A percentile compares a stretch with the other conserved stretches of the same genome.
Evolutionary conservation across 2,888 invertebrate genomes (phyloP).

Genomic region (Sphaerophoria rueppellii): DNA sequence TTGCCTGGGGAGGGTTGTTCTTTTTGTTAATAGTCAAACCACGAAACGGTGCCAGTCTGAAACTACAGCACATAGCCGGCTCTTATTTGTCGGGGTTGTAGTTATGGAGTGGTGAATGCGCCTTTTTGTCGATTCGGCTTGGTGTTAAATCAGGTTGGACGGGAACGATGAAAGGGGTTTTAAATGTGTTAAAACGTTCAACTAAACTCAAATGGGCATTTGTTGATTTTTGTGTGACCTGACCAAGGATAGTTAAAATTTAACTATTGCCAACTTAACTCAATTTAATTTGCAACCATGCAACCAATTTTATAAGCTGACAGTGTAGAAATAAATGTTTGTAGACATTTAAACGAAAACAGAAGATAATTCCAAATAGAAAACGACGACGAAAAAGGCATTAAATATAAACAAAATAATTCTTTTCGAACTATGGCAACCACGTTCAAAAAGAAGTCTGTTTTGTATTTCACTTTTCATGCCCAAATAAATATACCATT

Average conservation of each 20-base stretch:
- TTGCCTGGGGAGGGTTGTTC: conserved; percentile 46
- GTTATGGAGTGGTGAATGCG: conserved; percentile 36
- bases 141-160: not conserved
- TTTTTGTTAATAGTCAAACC: conserved; percentile 62
- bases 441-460: conserved; percentile 11
- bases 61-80: not conserved
- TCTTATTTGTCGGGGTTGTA: conserved; percentile 51
- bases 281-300: not conserved
- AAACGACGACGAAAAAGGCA: too few species aligned
- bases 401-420: not conserved
- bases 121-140: conserved; percentile 36
- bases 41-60: conserved; percentile 56
- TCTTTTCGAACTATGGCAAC: not conserved
- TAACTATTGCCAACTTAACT: not conserved
- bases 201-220: conserved; percentile 4
- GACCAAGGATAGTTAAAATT: conserved; percentile 4
- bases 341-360: too few species aligned
- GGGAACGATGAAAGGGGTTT: not conserved
- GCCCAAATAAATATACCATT: not conserved
- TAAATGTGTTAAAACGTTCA: conserved; percentile 23
- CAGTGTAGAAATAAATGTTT: too few species aligned
- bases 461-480: conserved; percentile 9
- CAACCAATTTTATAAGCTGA: too few species aligned
- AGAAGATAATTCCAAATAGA: too few species aligned
- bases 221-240: not conserved